Evolutionary conservation across 1,140 invertebrate species (phyloP).

Genomic region (Probaryconus sp.): DNA sequence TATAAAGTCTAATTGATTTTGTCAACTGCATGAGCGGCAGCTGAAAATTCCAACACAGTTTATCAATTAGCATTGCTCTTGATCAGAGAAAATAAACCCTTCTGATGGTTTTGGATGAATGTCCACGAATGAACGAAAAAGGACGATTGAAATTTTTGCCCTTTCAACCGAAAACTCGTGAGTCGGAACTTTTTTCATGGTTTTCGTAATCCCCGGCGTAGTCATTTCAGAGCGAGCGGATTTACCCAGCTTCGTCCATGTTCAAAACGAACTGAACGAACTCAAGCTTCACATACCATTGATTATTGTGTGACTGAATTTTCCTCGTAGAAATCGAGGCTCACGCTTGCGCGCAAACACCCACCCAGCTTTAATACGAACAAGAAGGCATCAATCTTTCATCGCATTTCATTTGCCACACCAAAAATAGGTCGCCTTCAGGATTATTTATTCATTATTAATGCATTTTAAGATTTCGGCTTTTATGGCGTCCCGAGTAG

Average conservation of each 20-base stretch:
- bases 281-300: conserved; percentile 35
- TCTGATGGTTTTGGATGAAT: no score
- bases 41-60: no score
- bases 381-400: background rate
- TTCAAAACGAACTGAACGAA: conserved; percentile 37
- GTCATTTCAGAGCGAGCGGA: conserved; percentile 11
- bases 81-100: no score
- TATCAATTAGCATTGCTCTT: no score
- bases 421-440: no score
- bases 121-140: no score
- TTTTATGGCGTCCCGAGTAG: no score
- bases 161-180: background rate
- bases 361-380: background rate
- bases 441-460: no score
- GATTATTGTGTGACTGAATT: conserved; percentile 37
- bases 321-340: conserved; percentile 9
- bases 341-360: conserved; percentile 27
- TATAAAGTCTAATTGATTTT: no score
- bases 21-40: no score
- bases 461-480: no score
- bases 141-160: background rate
- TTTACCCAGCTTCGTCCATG: conserved; percentile 19
- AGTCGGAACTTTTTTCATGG: background rate
- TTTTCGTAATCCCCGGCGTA: conserved; percentile 3
- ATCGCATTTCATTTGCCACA: background rate